Evolutionary conservation across 2,797 vertebrate genomes (phyloP).

Genomic region (Eidolon dupreanum): DNA sequence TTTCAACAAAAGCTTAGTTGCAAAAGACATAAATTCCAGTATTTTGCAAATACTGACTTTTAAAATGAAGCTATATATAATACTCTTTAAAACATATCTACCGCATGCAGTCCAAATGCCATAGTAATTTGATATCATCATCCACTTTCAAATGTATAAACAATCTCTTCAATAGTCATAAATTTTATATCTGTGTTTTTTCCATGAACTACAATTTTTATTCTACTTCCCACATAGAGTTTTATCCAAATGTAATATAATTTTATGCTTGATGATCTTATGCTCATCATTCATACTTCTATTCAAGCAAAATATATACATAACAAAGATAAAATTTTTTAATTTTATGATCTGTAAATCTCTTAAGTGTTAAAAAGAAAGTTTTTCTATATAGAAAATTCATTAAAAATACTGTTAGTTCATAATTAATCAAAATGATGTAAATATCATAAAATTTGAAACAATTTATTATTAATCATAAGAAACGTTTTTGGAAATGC

Average conservation of each 20-base stretch:
- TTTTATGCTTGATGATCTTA: background rate
- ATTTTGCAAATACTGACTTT: background rate
- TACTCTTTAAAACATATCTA: background rate
- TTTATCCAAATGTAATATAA: background rate
- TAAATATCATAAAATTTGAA: background rate
- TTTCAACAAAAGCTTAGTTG: background rate
- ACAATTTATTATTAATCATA: background rate
- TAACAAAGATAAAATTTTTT: background rate
- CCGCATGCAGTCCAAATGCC: background rate
- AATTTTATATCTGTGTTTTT: background rate
- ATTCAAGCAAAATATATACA: background rate
- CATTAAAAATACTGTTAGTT: background rate
- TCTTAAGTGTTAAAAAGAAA: background rate
- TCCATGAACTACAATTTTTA: background rate
- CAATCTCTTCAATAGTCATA: background rate
- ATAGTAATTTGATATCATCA: background rate
- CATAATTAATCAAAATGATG: background rate
- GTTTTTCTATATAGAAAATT: background rate
- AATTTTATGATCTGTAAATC: background rate
- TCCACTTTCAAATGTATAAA: background rate
- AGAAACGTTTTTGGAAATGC: background rate
- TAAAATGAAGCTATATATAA: background rate
- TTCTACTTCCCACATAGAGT: background rate
- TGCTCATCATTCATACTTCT: background rate
- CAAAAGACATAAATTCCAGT: background rate